Evolutionary conservation across 2,113 vertebrate species (phyloP), one percentile per base, ranked within the genome.

Genomic region (Coturnix japonica): DNA sequence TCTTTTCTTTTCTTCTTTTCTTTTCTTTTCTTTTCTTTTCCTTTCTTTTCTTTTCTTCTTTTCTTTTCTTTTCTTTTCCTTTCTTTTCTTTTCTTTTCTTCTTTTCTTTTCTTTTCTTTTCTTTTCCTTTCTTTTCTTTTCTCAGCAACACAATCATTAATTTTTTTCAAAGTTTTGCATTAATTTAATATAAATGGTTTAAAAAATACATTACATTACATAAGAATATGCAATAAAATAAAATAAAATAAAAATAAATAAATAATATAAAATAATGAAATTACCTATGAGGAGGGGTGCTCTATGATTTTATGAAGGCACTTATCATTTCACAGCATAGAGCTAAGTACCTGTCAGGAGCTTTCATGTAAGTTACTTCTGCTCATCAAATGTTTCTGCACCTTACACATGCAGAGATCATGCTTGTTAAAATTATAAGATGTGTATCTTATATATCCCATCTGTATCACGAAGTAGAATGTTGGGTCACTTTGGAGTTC

Each of bases 191-290:
- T 11, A 18, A 46, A 72, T n/a, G 4, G 1, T 56, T 64, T 69
- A 22, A 79, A 7, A 44, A 0, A 59, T 59, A 44, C 9, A 22
- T 54, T 37, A 2, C 37, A 37, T 54, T 54, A 41, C 2, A 37
- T 56, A 51, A 64, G 7, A 21, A 43, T 21, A 35, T 72, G 28
- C n/a, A 5, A 37, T 37, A 37, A 37, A 37, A 37, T 37, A 37
- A 37, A 37, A 37, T 37, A 37, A 37, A 37, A 37, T 37, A 4
- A 6, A n/a, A 1, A 4, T 5, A 6, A n/a, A 1, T 5, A 6
- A 33, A 35, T 46, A 49, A 91, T 72, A 59, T 28, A 33, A 66
- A 88, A 43, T 13, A 59, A 18, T 26, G 6, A 76, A 83, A 66
- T 57, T 57, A 65, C 1, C 17, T 60, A 70, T 17, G 7, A 47